phyloP scores from a whole-genome alignment of 1,140 invertebrate genomes.

The Drosophila equinoxialis region DNA sequence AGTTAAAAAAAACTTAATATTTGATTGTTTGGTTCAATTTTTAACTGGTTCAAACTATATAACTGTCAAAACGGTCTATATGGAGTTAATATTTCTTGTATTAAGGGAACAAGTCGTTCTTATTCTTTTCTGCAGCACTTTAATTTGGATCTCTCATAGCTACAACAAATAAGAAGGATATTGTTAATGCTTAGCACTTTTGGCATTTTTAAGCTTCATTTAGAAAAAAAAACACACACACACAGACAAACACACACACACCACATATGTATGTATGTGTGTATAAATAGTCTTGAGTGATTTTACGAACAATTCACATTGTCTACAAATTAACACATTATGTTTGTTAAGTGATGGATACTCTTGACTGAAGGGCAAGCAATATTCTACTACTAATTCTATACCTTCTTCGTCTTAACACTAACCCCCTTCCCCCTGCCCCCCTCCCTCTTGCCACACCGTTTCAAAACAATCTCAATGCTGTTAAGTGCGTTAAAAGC shows the following conservation, averaged over 20 bases:
- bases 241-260: not conserved
- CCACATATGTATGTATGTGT: not conserved
- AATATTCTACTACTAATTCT: slow-evolving; percentile 16
- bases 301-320: slow-evolving; percentile 12
- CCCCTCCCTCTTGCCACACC: not conserved
- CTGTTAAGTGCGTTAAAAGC: slow-evolving; percentile 50
- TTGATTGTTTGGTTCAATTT: no score
- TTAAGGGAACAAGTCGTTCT: no score
- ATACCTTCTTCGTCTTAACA: slow-evolving; percentile 1
- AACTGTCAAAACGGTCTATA: no score
- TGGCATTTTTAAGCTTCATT: no score
- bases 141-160: no score
- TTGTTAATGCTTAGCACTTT: no score
- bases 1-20: no score
- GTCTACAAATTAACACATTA: slow-evolving; percentile 50
- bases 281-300: not conserved
- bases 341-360: slow-evolving; percentile 38
- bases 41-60: no score
- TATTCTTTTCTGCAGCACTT: no score
- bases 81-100: no score
- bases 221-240: not conserved
- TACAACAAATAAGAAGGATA: no score
- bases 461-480: not conserved
- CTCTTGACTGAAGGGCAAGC: slow-evolving; percentile 26
- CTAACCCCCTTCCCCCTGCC: not conserved